phyloP scores from a whole-genome alignment of 2,888 invertebrate genomes.

The Drosophila ezoana region DNA sequence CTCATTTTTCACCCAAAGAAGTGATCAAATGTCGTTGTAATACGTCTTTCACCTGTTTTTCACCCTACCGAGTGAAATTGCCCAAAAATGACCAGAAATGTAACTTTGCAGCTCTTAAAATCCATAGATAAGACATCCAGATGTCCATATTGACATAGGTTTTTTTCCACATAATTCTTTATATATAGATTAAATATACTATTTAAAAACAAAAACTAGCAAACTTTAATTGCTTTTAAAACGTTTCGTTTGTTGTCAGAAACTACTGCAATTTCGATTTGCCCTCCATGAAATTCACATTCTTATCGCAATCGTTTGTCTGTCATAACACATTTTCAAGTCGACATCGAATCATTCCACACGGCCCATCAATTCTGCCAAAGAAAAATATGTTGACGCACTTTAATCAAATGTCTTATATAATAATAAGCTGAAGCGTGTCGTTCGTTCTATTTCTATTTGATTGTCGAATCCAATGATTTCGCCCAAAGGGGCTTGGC shows the following conservation, averaged over 20 bases:
- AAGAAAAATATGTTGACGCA: constrained; percentile 14
- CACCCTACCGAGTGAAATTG: too few species aligned
- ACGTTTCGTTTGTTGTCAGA: neutral
- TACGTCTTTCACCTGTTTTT: too few species aligned
- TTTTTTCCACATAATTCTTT: too few species aligned
- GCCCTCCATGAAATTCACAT: constrained; percentile 11
- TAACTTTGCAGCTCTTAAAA: too few species aligned
- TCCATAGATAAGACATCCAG: too few species aligned
- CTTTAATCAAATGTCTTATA: constrained; percentile 31
- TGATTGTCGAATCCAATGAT: constrained; percentile 6
- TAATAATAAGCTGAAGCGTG: constrained; percentile 7
- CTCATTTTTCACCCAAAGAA: too few species aligned
- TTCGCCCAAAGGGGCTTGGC: constrained; percentile 45
- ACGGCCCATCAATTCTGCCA: constrained; percentile 12
- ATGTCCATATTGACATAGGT: too few species aligned
- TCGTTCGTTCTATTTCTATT: constrained; percentile 1
- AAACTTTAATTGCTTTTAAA: neutral
- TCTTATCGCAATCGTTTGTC: constrained; percentile 35
- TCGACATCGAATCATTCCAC: neutral
- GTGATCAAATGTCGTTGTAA: too few species aligned
- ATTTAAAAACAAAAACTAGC: too few species aligned
- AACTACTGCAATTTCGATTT: neutral
- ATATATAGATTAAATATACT: too few species aligned
- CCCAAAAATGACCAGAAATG: too few species aligned
- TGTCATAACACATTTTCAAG: constrained; percentile 2